These are phyloP conservation scores for Cataglyphis altisquamis DNA, from an alignment of 2,888 invertebrate genomes.

Conservation along the genomic window DNA sequence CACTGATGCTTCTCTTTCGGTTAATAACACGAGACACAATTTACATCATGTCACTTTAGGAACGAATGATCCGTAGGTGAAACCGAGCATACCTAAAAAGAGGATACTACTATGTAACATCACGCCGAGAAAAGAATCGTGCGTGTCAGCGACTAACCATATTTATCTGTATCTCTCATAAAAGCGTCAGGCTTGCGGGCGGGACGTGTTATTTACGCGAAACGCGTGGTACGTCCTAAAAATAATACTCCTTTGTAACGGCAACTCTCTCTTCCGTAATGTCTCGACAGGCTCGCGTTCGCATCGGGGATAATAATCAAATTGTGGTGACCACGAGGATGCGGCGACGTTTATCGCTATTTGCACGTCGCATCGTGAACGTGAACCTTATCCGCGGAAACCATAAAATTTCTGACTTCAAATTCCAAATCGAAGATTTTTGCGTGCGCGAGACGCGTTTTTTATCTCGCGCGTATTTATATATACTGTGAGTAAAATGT, in stretches of 20 bases:
- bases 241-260: constrained; percentile 66
- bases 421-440: neutral
- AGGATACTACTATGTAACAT: neutral
- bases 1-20: neutral
- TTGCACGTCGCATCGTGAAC: neutral
- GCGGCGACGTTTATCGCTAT: neutral
- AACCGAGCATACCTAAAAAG: constrained; percentile 30
- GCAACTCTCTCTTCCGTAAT: neutral
- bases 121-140: constrained; percentile 17
- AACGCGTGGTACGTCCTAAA: constrained; percentile 67
- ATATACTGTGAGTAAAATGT: neutral
- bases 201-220: constrained; percentile 69
- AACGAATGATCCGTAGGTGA: neutral
- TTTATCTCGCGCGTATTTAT: neutral
- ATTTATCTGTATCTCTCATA: constrained; percentile 64
- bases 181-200: constrained; percentile 60
- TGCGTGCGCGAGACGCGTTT: neutral
- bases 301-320: neutral
- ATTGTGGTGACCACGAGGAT: constrained; percentile 1
- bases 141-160: constrained; percentile 72
- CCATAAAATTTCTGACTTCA: neutral
- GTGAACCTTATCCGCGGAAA: neutral
- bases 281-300: neutral
- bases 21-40: neutral
- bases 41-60: neutral